Conservation (phyloP, 2,888 invertebrate genomes). For the Calliphora vomitoria region DNA sequence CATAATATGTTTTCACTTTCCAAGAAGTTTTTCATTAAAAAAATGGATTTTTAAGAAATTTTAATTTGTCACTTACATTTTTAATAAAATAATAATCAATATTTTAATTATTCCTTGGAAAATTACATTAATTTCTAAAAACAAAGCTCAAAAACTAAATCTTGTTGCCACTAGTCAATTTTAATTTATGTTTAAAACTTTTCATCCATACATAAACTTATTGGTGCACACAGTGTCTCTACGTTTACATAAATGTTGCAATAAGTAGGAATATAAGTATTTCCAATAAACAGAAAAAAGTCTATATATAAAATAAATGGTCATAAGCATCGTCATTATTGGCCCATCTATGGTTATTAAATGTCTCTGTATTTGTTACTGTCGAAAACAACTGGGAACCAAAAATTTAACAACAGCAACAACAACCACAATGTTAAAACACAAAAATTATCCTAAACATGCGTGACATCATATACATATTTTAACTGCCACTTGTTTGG, state of each 20-base stretch:
- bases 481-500: conserved; percentile 69
- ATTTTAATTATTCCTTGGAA: no score
- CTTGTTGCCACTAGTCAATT: not conserved
- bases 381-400: conserved; percentile 59
- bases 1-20: no score
- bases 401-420: conserved; percentile 32
- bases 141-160: not conserved
- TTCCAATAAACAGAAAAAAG: not conserved
- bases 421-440: not conserved
- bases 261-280: not conserved
- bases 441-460: conserved; percentile 70
- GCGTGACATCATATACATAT: conserved; percentile 72
- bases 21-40: no score
- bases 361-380: conserved; percentile 64
- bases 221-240: not conserved
- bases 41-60: no score
- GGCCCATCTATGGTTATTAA: conserved; percentile 69
- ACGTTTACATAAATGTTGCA: conserved; percentile 25
- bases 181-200: not conserved
- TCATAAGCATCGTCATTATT: conserved; percentile 70
- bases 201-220: conserved; percentile 8
- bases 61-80: no score
- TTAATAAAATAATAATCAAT: no score
- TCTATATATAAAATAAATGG: conserved; percentile 46
- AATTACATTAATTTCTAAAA: no score